phyloP scores from a whole-genome alignment of 2,113 vertebrate genomes.

The Alouatta palliata region DNA sequence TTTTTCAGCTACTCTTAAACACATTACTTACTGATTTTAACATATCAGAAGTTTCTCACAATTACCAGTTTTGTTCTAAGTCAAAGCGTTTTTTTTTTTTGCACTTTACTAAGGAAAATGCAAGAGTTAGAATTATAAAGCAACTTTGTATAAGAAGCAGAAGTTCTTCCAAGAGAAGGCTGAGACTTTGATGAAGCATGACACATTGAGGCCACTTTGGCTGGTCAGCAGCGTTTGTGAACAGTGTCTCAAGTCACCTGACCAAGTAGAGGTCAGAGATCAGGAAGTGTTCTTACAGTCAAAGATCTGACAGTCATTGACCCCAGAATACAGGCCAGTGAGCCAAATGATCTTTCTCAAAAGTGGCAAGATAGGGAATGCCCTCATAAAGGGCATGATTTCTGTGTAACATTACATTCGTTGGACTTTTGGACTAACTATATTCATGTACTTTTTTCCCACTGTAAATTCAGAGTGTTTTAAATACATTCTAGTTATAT shows the following conservation, averaged over 20 bases:
- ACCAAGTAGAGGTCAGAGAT: conserved; percentile 9
- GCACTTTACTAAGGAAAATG: neutral
- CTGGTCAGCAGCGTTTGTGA: neutral
- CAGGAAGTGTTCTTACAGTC: neutral
- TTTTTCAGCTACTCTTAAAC: neutral
- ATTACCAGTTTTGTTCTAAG: neutral
- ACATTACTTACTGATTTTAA: neutral
- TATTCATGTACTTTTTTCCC: neutral
- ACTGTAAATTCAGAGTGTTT: neutral
- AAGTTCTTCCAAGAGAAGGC: neutral
- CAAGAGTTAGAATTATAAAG: neutral
- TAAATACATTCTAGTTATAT: neutral
- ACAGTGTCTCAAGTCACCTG: neutral
- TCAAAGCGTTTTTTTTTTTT: neutral
- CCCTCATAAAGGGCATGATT: neutral
- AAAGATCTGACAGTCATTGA: neutral
- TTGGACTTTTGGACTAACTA: neutral
- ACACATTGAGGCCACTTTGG: neutral
- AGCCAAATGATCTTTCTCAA: neutral
- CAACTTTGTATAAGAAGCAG: neutral
- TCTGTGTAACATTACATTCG: neutral
- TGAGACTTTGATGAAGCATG: neutral
- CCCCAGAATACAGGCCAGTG: neutral
- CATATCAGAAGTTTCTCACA: neutral
- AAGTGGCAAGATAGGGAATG: neutral